Base-by-base conservation (phyloP, 2,888 invertebrate genomes). In the Patella ulyssiponensis region DNA sequence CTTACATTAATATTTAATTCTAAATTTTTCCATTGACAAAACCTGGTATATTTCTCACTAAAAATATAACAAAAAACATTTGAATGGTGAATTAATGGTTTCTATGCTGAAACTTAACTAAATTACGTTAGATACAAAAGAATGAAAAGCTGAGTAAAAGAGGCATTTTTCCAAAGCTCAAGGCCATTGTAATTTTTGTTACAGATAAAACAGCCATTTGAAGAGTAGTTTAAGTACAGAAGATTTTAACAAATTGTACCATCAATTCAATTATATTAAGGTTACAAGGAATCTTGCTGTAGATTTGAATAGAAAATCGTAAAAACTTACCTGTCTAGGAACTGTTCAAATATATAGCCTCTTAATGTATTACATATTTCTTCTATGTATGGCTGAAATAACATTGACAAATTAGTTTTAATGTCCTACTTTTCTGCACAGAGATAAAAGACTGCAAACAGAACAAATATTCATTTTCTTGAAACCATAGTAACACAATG, bases 11-110 rank as follows among this genome's bases (percentile, higher is more conserved):
- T 99, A 94, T 99, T 99, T 92, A 99, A 94, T 94, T 99, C 99
- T 94, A 99, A 94, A 93, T 99, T 99, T 94, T 99, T 99, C 99
- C 99, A 99, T 93, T 99, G 99, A 93, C 99, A 99, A 94, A 98
- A 99, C 91, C 99, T 95, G 89, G 98, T 99, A 93, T 98, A 99
- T 94, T 99, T 98, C 92, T 98, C 98, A 94, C 98, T 98, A 88
- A 79, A 88, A 88, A 78, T 79, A 74, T 79, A 78, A 78, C 82
- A 78, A 64, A 73, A 69, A 77, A n/a, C 23, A 54, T 23, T 20
- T 20, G 4, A 5, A 44, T 44, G 9, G 44, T 44, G 44, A 44
- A 44, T 44, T 7, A 44, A 44, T 44, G 44, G 44, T 7, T 44
- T 44, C 44, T 9, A 44, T 44, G 9, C 44, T 44, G 44, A 0